These are phyloP conservation scores for Fopius arisanus DNA, from an alignment of 1,140 invertebrate species.

Conservation along the genomic window DNA sequence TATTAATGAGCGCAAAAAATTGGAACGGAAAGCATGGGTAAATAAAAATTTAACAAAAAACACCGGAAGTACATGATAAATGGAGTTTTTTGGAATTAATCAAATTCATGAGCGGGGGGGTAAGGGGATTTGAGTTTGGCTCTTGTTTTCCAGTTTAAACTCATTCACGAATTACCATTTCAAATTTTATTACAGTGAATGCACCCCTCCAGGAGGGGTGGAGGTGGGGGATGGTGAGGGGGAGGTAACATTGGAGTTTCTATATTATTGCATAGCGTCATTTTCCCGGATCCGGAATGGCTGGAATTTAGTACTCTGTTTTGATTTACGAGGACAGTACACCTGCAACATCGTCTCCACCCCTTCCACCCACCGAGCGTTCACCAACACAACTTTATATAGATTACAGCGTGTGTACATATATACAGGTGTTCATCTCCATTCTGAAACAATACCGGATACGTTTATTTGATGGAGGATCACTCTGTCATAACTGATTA, in stretches of 20 bases:
- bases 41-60: too few species aligned
- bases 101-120: background rate
- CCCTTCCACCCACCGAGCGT: background rate
- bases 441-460: conserved; percentile 1
- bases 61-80: too few species aligned
- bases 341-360: conserved; percentile 31
- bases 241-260: background rate
- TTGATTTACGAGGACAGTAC: conserved; percentile 47
- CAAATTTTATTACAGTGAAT: conserved; percentile 30
- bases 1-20: too few species aligned
- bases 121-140: background rate
- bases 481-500: conserved; percentile 25
- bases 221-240: background rate
- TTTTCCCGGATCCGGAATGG: conserved; percentile 35
- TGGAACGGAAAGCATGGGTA: too few species aligned
- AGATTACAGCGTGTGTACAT: background rate
- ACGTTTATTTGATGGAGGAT: conserved; percentile 26
- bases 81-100: background rate
- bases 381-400: background rate
- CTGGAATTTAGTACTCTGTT: conserved; percentile 40
- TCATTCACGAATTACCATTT: conserved; percentile 33
- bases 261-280: conserved; percentile 28
- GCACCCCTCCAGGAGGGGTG: background rate
- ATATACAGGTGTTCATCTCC: background rate
- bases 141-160: conserved; percentile 2